These are phyloP conservation scores for Lordiphosa stackelbergi DNA, from an alignment of 1,140 invertebrate species.

Conservation along the genomic window DNA sequence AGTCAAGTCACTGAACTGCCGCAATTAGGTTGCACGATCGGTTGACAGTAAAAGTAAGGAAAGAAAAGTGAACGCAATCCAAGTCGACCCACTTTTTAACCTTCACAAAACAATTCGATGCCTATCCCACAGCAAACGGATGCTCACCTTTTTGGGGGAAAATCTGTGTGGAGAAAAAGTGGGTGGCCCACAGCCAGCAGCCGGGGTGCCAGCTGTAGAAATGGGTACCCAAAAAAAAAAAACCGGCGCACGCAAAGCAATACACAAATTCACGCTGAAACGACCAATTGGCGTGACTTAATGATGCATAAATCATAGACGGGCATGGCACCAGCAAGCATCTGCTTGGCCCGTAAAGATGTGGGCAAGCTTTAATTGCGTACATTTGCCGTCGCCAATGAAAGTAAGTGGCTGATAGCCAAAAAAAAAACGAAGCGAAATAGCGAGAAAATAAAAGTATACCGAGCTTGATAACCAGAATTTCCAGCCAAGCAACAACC, in stretches of 20 bases:
- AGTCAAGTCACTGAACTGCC: slow-evolving; percentile 61
- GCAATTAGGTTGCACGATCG: slow-evolving; percentile 47
- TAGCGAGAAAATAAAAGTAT: slow-evolving; percentile 19
- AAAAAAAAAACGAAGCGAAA: slow-evolving; percentile 6
- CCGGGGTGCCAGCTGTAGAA: slow-evolving; percentile 11
- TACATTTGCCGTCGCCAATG: slow-evolving; percentile 25
- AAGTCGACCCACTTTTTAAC: slow-evolving; percentile 51
- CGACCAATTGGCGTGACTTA: slow-evolving; percentile 72
- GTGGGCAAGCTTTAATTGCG: slow-evolving; percentile 29
- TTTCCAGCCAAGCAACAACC: slow-evolving; percentile 47
- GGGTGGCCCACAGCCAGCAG: slow-evolving; percentile 61
- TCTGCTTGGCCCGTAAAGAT: slow-evolving; percentile 10
- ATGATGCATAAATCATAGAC: slow-evolving; percentile 64
- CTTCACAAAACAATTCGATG: slow-evolving; percentile 21
- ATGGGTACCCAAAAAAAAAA: slow-evolving; percentile 23
- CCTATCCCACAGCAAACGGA: slow-evolving; percentile 2
- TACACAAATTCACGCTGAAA: slow-evolving; percentile 39
- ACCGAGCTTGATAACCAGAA: slow-evolving; percentile 56
- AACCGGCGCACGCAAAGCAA: slow-evolving; percentile 18
- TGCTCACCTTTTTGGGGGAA: slow-evolving; percentile 34
- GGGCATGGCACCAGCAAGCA: slow-evolving; percentile 11
- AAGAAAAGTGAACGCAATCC: slow-evolving; percentile 70
- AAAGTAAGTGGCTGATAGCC: slow-evolving; percentile 31
- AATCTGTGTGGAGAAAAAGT: slow-evolving; percentile 42
- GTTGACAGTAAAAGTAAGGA: slow-evolving; percentile 69